These are phyloP conservation scores for Lumbricus terrestris DNA, from an alignment of 2,888 invertebrate species.

Conservation along the genomic window DNA sequence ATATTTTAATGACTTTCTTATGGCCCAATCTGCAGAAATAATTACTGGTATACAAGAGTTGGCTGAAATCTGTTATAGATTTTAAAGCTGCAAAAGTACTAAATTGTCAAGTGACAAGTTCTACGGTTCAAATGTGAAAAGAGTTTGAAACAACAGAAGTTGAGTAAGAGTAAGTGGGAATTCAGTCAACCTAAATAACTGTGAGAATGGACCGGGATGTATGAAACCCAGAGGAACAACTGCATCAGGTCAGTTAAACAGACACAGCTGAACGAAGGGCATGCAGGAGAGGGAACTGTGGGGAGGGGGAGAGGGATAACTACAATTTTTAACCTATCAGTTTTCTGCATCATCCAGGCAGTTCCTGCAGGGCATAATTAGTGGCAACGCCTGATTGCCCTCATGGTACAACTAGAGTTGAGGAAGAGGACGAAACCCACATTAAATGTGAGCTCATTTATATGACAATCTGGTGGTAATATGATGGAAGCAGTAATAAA, in stretches of 20 bases:
- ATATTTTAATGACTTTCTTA: no score
- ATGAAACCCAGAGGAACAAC: not conserved
- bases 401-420: not conserved
- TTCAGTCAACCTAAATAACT: not conserved
- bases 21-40: no score
- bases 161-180: not conserved
- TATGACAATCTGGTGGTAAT: conserved; percentile 3
- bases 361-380: not conserved
- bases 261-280: not conserved
- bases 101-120: no score
- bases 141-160: not conserved
- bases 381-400: not conserved
- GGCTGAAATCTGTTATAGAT: no score
- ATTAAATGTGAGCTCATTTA: not conserved
- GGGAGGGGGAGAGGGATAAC: not conserved
- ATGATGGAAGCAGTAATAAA: not conserved
- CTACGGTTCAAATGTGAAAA: not conserved
- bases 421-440: not conserved
- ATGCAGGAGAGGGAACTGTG: not conserved
- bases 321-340: not conserved
- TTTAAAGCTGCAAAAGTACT: no score
- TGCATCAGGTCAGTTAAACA: not conserved
- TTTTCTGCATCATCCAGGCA: not conserved
- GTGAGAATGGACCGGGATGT: not conserved
- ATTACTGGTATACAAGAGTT: no score